Conservation (phyloP, 2,888 invertebrate genomes). For the Ferrisia virgata region DNA sequence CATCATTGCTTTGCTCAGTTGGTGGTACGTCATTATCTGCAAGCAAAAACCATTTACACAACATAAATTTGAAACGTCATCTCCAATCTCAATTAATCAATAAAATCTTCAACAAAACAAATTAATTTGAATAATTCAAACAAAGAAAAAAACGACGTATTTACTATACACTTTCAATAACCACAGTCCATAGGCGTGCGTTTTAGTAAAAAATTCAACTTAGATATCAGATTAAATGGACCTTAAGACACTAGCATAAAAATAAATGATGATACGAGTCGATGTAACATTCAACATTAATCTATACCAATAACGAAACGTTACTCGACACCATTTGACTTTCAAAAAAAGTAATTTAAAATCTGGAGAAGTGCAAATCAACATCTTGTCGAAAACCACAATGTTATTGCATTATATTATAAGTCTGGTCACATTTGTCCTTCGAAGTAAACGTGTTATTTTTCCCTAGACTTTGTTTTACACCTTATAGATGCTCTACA, state of each 20-base stretch:
- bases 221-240: constrained; percentile 4
- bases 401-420: constrained; percentile 2
- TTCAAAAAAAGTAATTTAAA: not conserved
- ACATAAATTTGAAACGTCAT: no score
- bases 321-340: not conserved
- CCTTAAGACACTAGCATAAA: not conserved
- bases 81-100: no score
- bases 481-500: not conserved
- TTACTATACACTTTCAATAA: no score
- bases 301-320: not conserved
- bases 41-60: constrained; percentile 43
- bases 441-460: not conserved
- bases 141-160: not conserved
- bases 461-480: not conserved
- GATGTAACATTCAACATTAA: not conserved
- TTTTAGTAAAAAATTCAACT: no score
- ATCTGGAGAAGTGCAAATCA: not conserved
- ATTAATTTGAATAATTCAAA: no score
- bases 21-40: constrained; percentile 51
- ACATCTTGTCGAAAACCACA: not conserved
- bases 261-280: not conserved
- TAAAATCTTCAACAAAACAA: no score
- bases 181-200: no score
- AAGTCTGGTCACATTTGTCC: constrained; percentile 18
- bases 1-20: constrained; percentile 69